Evolutionary conservation across 1,140 invertebrate genomes (phyloP), one percentile per base, ranked within the genome.

Genomic region (Orchestia grillus): DNA sequence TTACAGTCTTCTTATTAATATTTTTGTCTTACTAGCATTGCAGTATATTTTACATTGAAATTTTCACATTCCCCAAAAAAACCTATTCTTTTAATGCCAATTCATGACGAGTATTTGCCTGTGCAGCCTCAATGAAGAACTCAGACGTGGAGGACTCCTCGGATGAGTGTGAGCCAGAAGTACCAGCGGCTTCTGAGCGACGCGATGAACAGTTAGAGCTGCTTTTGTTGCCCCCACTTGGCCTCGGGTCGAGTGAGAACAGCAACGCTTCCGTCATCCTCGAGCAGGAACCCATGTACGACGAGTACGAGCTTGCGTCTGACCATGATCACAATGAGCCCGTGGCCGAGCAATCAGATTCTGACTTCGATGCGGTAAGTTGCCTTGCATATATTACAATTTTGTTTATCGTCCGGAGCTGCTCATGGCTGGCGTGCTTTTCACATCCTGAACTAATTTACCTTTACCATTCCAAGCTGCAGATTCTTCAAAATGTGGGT

Each of bases 221-320:
- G 62, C 62, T 77, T 8, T 77, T 77, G 15, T 36, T 77, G 62
- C 62, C 62, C 62, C 11, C 11, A 8, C 11, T 77, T 23, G 28
- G 3, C 62, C 11, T 15, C 15, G 28, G 11, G 62, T 77, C 62
- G 11, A 23, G 11, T 77, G 62, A 53, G 47, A 19, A 77, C 62
- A 36, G 62, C 62, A 15, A 77, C 28, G 62, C 62, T 77, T 77
- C 62, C 62, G 36, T 23, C 62, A 36, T 77, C 62, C 4, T 28
- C 44, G 92, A 94, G 44, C 40, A 47, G 41, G 92, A 94, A 40
- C 8, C 44, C 44, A n/a, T 94, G 8, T 94, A 45, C 40, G 92
- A 94, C 47, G 92, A 94, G 92, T 94, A 94, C 36, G 92, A 94
- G 92, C 92, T 44, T 44, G 44, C 44, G 40, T 94, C 92, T 11